Conservation (phyloP, 2,113 vertebrate species). For the Ginglymostoma cirratum region DNA sequence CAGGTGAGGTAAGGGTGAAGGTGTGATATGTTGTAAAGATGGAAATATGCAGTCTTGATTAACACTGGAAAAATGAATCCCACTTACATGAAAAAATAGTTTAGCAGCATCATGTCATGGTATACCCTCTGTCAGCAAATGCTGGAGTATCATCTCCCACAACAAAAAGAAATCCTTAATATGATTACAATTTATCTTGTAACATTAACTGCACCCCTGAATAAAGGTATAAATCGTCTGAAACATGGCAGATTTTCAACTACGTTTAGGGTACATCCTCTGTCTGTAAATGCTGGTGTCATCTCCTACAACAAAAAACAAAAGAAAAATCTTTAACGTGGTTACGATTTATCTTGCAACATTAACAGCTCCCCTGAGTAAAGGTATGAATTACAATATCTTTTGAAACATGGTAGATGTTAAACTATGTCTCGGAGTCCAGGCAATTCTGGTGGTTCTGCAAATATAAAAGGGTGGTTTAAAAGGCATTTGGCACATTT, state of each 20-base stretch:
- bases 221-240: not conserved
- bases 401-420: not conserved
- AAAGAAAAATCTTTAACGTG: not conserved
- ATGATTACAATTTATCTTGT: not conserved
- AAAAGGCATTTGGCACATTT: too few species aligned
- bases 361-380: not conserved
- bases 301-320: not conserved
- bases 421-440: not conserved
- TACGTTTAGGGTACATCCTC: not conserved
- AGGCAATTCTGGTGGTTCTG: not conserved
- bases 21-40: too few species aligned
- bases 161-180: not conserved
- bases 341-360: not conserved
- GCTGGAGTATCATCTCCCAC: not conserved
- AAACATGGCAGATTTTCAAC: not conserved
- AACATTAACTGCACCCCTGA: not conserved
- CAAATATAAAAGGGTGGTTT: too few species aligned
- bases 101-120: not conserved
- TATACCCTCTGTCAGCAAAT: not conserved
- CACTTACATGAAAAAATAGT: not conserved
- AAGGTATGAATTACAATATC: not conserved
- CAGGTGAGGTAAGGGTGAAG: not conserved
- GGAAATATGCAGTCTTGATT: not conserved
- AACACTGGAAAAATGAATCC: not conserved
- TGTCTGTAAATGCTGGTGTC: not conserved